Percentiles rank a stretch among this genome's conserved stretches.
Evolutionary conservation across 2,797 vertebrate species (phyloP).

Genomic region (Rhynchotus rufescens): DNA sequence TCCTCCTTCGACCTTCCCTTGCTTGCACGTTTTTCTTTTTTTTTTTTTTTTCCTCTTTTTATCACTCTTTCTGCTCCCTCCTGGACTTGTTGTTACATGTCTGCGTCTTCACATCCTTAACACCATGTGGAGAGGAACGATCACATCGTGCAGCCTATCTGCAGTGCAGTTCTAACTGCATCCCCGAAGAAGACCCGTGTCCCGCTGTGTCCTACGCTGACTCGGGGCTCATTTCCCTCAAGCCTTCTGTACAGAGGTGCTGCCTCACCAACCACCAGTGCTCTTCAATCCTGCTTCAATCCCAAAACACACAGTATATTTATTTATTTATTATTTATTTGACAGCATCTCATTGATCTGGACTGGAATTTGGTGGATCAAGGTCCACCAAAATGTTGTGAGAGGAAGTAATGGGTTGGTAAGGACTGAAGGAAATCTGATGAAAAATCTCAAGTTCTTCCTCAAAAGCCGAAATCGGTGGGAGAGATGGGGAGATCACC

Average conservation of each 20-base stretch:
- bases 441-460: background rate
- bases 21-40: background rate
- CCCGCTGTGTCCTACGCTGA: background rate
- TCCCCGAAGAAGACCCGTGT: background rate
- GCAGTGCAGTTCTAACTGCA: background rate
- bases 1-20: background rate
- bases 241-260: background rate
- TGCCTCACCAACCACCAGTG: background rate
- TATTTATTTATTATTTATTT: no score
- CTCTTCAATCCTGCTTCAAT: background rate
- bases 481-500: background rate
- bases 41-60: background rate
- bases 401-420: background rate
- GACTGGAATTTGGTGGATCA: no score
- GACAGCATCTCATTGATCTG: background rate
- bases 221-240: background rate
- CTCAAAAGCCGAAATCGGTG: background rate
- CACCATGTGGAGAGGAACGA: background rate
- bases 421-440: background rate
- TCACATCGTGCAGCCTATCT: background rate
- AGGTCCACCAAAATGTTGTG: background rate
- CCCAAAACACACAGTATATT: background rate
- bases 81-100: accelerated
- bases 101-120: background rate
- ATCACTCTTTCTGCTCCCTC: background rate